Percentiles rank a stretch among this genome's conserved stretches.
Evolutionary conservation across 2,113 vertebrate species (phyloP).

Genomic region (Nymphicus hollandicus): DNA sequence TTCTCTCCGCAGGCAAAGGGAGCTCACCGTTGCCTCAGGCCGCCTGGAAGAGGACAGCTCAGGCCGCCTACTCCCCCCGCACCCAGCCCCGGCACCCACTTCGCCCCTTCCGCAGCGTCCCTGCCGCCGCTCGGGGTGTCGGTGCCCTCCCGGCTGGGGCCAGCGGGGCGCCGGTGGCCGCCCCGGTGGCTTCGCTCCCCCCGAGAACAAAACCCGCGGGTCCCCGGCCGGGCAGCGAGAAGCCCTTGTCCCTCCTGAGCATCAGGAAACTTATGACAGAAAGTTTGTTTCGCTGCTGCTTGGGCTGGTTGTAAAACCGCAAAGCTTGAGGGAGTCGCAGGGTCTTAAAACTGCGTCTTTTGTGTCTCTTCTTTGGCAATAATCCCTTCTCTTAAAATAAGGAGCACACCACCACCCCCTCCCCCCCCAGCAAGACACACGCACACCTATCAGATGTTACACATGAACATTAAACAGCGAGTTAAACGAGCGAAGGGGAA

Average conservation of each 20-base stretch:
- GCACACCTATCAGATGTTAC: not conserved
- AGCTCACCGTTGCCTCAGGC: not conserved
- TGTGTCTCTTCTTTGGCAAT: constrained; percentile 33
- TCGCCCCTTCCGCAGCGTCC: not conserved
- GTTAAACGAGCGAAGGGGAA: not conserved
- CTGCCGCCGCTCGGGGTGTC: not conserved
- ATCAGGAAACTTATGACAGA: not conserved
- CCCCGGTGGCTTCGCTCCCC: not conserved
- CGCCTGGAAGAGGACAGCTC: not conserved
- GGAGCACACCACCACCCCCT: not conserved
- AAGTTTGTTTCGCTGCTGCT: not conserved
- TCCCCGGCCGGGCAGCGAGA: not conserved
- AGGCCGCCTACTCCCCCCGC: not conserved
- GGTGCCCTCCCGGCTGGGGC: not conserved
- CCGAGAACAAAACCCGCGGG: not conserved
- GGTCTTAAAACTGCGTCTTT: constrained; percentile 16
- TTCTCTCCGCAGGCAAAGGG: too few relatives aligned
- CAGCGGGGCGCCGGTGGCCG: not conserved
- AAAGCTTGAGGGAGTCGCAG: not conserved
- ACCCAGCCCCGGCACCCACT: not conserved
- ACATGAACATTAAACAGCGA: not conserved
- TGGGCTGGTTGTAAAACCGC: not conserved
- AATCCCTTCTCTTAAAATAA: constrained; percentile 15
- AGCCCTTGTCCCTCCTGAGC: not conserved
- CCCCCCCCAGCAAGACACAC: not conserved